These are phyloP conservation scores for Oreochromis niloticus DNA, from an alignment of 2,113 vertebrate species.

Conservation along the genomic window DNA sequence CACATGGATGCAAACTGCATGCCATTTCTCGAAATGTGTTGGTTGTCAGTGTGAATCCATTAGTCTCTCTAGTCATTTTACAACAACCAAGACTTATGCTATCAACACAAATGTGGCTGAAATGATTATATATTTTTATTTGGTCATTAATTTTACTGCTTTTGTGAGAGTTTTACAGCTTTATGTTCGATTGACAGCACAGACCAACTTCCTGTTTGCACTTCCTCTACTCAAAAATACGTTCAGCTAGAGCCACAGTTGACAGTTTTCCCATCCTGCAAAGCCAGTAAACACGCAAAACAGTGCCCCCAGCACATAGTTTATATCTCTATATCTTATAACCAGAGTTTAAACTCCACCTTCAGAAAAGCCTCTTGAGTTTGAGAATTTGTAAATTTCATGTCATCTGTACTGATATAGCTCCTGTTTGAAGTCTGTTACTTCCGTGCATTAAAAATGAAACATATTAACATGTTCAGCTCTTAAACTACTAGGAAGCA, in stretches of 20 bases:
- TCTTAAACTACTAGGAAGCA: background rate
- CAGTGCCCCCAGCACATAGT: rapidly evolving
- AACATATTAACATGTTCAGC: background rate
- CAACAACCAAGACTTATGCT: rapidly evolving
- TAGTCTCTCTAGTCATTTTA: background rate
- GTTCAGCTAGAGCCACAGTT: background rate
- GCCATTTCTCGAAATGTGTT: background rate
- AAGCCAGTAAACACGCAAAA: background rate
- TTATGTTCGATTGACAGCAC: slow-evolving; percentile 15
- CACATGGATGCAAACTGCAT: background rate
- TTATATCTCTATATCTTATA: background rate
- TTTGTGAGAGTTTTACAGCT: background rate
- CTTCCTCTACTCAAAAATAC: slow-evolving; percentile 63
- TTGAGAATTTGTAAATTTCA: background rate
- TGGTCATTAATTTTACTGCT: background rate
- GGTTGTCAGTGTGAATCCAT: background rate
- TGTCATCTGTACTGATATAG: background rate
- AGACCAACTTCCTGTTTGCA: slow-evolving; percentile 70
- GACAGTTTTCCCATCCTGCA: background rate
- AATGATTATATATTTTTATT: rapidly evolving
- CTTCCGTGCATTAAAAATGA: background rate
- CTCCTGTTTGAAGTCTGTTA: background rate
- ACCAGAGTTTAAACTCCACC: background rate
- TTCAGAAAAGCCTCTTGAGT: background rate
- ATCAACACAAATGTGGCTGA: background rate